A percentile compares a stretch with the other conserved stretches of the same genome.
Evolutionary conservation across 2,797 vertebrate species (phyloP).

Genomic region (Picus viridis): DNA sequence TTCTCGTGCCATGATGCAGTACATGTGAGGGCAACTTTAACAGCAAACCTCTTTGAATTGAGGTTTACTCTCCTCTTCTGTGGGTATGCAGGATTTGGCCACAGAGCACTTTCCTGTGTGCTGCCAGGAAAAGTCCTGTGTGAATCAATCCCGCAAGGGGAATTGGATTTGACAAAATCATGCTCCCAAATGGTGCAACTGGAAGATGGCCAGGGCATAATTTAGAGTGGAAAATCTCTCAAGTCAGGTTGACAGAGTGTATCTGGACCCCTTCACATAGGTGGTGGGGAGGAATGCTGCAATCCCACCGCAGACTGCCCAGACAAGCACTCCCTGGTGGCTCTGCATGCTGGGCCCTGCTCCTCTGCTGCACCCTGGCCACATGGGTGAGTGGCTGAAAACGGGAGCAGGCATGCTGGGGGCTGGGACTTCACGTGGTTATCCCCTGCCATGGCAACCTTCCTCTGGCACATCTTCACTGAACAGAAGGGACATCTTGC

Average conservation of each 20-base stretch:
- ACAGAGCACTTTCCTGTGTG: background rate
- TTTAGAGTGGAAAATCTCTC: background rate
- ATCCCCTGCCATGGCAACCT: background rate
- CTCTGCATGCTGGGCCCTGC: accelerated
- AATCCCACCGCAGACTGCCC: background rate
- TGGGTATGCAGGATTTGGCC: background rate
- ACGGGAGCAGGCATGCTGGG: background rate
- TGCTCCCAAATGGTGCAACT: background rate
- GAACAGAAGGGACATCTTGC: background rate
- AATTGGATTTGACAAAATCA: background rate
- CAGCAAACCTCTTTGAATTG: background rate
- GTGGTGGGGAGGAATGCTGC: background rate
- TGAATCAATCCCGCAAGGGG: background rate
- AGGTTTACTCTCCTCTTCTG: background rate
- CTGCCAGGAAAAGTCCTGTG: background rate
- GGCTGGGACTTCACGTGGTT: background rate
- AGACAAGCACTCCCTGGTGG: no score
- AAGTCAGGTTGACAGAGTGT: accelerated
- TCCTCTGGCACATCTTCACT: background rate
- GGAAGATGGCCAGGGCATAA: background rate
- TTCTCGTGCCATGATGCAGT: background rate
- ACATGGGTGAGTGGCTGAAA: background rate
- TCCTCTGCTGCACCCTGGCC: background rate
- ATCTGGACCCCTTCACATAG: background rate
- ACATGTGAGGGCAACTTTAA: background rate